These are phyloP conservation scores for Ochotona curzoniae DNA, from an alignment of 2,113 vertebrate species.

Conservation along the genomic window DNA sequence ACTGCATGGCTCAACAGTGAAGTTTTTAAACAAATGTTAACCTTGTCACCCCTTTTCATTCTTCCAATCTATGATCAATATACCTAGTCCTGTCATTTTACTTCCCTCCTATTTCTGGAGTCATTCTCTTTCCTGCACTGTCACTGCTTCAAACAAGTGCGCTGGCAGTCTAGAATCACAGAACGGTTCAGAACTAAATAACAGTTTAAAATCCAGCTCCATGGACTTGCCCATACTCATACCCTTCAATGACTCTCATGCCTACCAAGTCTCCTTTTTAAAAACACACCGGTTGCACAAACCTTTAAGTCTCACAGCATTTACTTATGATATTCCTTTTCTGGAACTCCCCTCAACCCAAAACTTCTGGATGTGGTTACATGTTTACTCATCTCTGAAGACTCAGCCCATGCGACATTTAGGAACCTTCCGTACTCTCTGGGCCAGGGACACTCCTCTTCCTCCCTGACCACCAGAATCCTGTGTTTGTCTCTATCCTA, in stretches of 20 bases:
- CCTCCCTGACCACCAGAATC: no score
- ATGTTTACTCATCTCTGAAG: neutral
- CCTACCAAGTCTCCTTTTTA: neutral
- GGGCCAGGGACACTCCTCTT: neutral
- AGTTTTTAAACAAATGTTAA: slow-evolving; percentile 6
- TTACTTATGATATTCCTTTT: neutral
- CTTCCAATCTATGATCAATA: neutral
- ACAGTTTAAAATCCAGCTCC: neutral
- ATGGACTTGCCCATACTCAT: neutral
- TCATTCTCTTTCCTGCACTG: neutral
- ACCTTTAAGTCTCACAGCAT: neutral
- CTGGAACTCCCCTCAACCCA: neutral
- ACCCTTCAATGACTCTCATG: slow-evolving; percentile 16
- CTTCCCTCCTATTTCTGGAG: neutral
- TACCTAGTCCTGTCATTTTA: neutral
- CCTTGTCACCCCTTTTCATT: neutral
- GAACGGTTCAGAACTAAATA: slow-evolving; percentile 8
- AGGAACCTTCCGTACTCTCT: neutral
- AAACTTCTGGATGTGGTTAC: no score
- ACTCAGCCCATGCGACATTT: neutral
- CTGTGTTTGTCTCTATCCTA: neutral
- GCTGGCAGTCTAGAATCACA: neutral
- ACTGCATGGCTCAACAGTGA: neutral
- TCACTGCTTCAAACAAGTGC: neutral
- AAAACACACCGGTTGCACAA: neutral